Percentiles rank a stretch among this genome's conserved stretches.
phyloP scores from a whole-genome alignment of 2,797 vertebrate genomes.

The Gambelia wislizenii region DNA sequence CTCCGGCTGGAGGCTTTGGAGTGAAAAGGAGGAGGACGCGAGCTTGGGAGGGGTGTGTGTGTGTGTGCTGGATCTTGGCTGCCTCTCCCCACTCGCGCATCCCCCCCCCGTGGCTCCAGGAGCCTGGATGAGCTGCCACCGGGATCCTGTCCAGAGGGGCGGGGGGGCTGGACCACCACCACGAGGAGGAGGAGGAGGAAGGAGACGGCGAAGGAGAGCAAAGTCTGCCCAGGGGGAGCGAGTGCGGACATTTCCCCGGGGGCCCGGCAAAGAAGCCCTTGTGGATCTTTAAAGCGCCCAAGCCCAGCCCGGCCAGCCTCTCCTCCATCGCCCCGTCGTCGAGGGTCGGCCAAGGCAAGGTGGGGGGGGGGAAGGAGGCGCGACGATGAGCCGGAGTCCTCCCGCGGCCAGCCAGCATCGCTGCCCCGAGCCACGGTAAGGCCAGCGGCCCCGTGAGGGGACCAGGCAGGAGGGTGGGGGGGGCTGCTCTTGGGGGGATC shows the following conservation, averaged over 20 bases:
- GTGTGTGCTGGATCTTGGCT: conserved; percentile 31
- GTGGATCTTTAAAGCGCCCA: conserved; percentile 70
- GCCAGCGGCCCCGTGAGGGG: not conserved
- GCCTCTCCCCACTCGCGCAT: not conserved
- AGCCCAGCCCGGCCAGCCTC: conserved; percentile 11
- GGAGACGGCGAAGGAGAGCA: conserved; percentile 41
- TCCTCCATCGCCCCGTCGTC: conserved; percentile 31
- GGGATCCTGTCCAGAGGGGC: conserved; percentile 71
- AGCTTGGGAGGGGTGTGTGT: conserved; percentile 16
- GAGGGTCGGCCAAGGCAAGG: conserved; percentile 58
- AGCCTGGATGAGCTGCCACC: conserved; percentile 69
- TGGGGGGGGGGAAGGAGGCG: conserved; percentile 55
- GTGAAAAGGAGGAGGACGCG: not conserved
- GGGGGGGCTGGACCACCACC: conserved; percentile 44
- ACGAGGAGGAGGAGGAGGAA: not conserved
- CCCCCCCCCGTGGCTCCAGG: conserved; percentile 58
- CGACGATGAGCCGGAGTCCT: conserved; percentile 59
- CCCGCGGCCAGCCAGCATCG: conserved; percentile 43
- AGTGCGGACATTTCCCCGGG: conserved; percentile 55
- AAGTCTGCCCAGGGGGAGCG: conserved; percentile 45
- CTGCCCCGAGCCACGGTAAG: conserved; percentile 63
- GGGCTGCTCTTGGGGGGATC: not conserved
- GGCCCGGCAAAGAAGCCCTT: conserved; percentile 63
- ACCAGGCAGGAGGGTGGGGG: not conserved
- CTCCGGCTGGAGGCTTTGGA: conserved; percentile 64